These are phyloP conservation scores for Phrynocephalus guinanensis DNA, from an alignment of 2,797 vertebrate species.

Conservation along the genomic window DNA sequence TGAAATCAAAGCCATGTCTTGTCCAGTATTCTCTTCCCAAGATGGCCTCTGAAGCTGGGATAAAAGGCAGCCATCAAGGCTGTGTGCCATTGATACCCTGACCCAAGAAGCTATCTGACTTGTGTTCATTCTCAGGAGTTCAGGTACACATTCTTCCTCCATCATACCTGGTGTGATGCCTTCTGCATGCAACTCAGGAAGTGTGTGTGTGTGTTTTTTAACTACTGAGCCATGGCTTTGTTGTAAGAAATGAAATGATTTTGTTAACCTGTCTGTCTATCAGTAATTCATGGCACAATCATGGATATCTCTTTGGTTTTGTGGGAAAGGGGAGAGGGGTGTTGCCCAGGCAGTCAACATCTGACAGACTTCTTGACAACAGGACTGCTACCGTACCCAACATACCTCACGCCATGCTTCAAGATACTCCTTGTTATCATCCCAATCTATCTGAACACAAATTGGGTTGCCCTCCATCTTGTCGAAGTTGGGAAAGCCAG, in stretches of 20 bases:
- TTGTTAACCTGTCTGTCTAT: not conserved
- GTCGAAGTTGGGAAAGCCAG: constrained; percentile 79
- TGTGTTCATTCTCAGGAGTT: no score
- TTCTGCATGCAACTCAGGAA: not conserved
- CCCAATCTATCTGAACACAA: constrained; percentile 81
- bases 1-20: not conserved
- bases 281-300: not conserved
- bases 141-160: no score
- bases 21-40: not conserved
- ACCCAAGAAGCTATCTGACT: no score
- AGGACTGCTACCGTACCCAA: not conserved
- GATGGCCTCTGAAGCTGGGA: no score
- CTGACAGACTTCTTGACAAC: not conserved
- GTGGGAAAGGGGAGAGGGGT: not conserved
- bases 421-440: constrained; percentile 75
- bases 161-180: no score
- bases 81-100: no score
- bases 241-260: not conserved
- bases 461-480: constrained; percentile 79
- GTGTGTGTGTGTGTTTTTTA: not conserved
- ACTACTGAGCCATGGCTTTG: not conserved
- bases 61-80: no score
- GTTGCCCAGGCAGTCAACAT: not conserved
- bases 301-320: not conserved
- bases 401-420: constrained; percentile 78